phyloP scores from a whole-genome alignment of 2,113 vertebrate genomes.

The Pluvianellus socialis region DNA sequence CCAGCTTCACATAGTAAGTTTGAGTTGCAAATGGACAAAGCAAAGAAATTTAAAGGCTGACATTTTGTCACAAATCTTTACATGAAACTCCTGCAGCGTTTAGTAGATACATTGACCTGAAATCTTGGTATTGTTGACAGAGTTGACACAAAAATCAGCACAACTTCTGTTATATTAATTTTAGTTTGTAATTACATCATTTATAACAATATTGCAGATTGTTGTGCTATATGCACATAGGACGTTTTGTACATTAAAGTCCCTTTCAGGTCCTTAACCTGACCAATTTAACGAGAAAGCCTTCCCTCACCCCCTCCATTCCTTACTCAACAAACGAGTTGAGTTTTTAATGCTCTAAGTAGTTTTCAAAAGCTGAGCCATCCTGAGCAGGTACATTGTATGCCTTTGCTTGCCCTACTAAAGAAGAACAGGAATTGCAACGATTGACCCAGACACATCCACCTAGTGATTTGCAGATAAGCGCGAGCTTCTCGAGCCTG shows the following conservation, averaged over 20 bases:
- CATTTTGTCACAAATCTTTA: background rate
- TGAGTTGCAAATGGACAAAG: background rate
- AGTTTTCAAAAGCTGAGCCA: background rate
- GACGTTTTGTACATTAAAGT: background rate
- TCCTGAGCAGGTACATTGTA: background rate
- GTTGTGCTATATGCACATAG: background rate
- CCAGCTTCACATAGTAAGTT: background rate
- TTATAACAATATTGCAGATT: background rate
- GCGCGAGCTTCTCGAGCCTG: background rate
- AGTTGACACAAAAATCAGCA: background rate
- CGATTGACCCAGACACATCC: background rate
- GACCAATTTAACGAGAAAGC: background rate
- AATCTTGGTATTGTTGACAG: background rate
- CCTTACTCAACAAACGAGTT: background rate
- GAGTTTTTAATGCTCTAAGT: background rate
- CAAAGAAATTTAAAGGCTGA: background rate
- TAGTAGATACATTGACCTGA: background rate
- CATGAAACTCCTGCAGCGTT: background rate
- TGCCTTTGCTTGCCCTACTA: background rate
- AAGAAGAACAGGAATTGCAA: rapidly evolving
- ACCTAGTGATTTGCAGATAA: background rate
- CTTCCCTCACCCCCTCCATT: background rate
- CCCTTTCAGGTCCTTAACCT: background rate
- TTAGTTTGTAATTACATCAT: background rate
- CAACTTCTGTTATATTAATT: background rate